phyloP scores from a whole-genome alignment of 2,888 invertebrate genomes.

The Eucriotettix oculatus region DNA sequence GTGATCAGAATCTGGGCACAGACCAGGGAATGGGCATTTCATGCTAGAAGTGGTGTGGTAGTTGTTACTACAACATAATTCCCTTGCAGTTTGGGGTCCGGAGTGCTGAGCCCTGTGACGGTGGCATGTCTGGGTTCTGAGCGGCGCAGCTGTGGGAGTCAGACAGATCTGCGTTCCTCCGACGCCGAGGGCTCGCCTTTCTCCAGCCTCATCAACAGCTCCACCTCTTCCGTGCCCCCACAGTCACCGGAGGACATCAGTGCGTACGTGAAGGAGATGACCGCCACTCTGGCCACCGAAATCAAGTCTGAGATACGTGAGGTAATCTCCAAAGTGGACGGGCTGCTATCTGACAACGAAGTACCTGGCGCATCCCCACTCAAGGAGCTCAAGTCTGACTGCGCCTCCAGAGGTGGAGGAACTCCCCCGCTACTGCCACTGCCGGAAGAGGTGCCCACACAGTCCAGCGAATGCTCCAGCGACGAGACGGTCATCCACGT shows the following conservation, averaged over 20 bases:
- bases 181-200: conserved; percentile 33
- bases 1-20: too few relatives aligned
- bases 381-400: not conserved
- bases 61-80: too few relatives aligned
- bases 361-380: not conserved
- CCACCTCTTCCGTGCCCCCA: not conserved
- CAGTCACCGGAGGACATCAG: conserved; percentile 39
- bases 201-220: conserved; percentile 15
- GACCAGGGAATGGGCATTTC: too few relatives aligned
- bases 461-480: conserved; percentile 27
- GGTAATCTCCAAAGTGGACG: conserved; percentile 64
- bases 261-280: conserved; percentile 61
- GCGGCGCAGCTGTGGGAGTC: conserved; percentile 56
- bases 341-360: conserved; percentile 46
- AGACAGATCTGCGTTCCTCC: conserved; percentile 37
- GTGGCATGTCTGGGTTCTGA: conserved; percentile 41
- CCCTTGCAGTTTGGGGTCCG: too few relatives aligned
- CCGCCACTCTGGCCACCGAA: conserved; percentile 61
- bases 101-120: conserved; percentile 41
- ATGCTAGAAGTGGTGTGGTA: too few relatives aligned
- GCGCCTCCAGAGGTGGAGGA: not conserved
- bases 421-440: not conserved
- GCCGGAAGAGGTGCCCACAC: conserved; percentile 5
- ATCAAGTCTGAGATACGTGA: conserved; percentile 67
- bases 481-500: conserved; percentile 29